Base-by-base conservation (phyloP, 1,140 invertebrate genomes). In the Pentalonia nigronervosa region DNA sequence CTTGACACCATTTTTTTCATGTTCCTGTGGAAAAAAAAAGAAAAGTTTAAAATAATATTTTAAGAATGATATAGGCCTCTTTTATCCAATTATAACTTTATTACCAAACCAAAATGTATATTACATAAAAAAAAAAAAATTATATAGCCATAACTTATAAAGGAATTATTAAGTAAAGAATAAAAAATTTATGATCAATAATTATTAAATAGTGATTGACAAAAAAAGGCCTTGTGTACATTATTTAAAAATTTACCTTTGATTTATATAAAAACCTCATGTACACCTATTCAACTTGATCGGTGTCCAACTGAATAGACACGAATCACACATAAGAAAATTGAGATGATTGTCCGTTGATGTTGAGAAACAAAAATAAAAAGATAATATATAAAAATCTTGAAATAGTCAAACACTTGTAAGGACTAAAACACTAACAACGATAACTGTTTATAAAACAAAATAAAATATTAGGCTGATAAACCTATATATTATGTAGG, bases 211-310 rank as follows among this genome's bases (percentile, higher is more conserved):
- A 93, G 81, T 93, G 91, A 93, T 93, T 56, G 34, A 93, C 81
- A 93, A 93, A 93, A 93, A 81, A 93, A 93, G 91, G 91, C 91
- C 91, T 93, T 84, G 76, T 93, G 91, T 93, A 93, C 91, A 84
- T 93, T 93, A 93, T 93, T 86, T 34, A 86, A 93, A 93, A 84
- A 41, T 84, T 93, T 93, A 93, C 91, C 91, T 93, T 93, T 93
- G 48, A 56, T 83, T 86, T 93, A 83, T 83, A 81, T 76, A 81
- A 83, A 92, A 93, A 86, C 36, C 48, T 84, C 36, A 93, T 91
- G 81, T 84, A 86, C 91, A 86, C 91, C 91, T 93, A 93, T 93
- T 93, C 91, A 86, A 93, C 91, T 93, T 93, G 91, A 93, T 53
- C 20, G 81, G 91, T 93, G 81, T 93, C 36, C 76, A 93, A 93